Evolutionary conservation across 2,888 invertebrate species (phyloP).

Genomic region (Microctonus brassicae): DNA sequence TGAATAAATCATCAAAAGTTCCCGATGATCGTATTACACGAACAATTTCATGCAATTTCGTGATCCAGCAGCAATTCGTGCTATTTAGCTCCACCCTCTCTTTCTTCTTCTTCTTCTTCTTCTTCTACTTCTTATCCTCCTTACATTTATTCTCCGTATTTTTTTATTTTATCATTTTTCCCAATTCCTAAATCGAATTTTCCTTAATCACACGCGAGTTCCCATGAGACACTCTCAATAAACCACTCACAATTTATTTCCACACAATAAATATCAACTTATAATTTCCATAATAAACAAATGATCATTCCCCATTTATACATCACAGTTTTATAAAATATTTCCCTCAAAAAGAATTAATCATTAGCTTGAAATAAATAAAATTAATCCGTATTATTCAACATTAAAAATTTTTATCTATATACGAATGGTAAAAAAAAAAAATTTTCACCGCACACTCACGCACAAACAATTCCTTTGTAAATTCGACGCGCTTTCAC

Average conservation of each 20-base stretch:
- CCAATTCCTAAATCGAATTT: slow-evolving; percentile 15
- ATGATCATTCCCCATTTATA: no score
- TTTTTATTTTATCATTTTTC: no score
- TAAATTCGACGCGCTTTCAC: not conserved
- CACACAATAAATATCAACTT: not conserved
- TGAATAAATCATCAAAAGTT: slow-evolving; percentile 24
- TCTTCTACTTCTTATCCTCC: not conserved
- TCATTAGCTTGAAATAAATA: not conserved
- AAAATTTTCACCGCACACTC: not conserved
- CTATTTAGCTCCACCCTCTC: not conserved
- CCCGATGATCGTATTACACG: not conserved
- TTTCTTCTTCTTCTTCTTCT: not conserved
- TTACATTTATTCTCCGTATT: no score
- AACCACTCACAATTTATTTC: not conserved
- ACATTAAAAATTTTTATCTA: not conserved
- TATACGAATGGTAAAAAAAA: not conserved
- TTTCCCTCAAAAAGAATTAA: no score
- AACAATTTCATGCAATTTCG: slow-evolving; percentile 14
- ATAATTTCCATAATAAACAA: no score
- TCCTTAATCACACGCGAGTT: slow-evolving; percentile 11
- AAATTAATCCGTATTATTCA: no score
- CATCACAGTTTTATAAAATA: no score
- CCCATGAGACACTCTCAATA: not conserved
- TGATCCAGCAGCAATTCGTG: slow-evolving; percentile 10
- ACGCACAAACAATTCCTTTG: no score